Conservation (phyloP, 2,113 vertebrate species). For the Emydocephalus ijimae region DNA sequence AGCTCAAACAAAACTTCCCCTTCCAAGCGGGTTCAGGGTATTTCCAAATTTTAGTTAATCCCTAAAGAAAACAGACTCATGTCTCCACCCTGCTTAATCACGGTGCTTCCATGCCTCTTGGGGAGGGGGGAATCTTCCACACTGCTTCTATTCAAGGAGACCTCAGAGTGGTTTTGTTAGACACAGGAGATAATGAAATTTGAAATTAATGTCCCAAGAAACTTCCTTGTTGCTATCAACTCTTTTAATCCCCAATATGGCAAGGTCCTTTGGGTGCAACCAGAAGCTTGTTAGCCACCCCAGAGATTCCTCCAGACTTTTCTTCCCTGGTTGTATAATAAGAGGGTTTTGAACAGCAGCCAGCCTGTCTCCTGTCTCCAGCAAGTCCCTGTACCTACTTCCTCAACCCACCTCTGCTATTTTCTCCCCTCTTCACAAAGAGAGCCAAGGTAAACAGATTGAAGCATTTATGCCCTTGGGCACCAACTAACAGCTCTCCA, state of each 20-base stretch:
- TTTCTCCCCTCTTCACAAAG: neutral
- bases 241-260: neutral
- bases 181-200: neutral
- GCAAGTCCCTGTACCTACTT: neutral
- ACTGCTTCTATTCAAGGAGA: neutral
- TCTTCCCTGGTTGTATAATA: neutral
- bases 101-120: neutral
- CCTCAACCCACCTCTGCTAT: neutral
- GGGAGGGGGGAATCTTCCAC: neutral
- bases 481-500: neutral
- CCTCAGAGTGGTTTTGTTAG: neutral
- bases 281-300: neutral
- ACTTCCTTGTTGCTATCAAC: neutral
- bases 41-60: neutral
- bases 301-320: neutral
- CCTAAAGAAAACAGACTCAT: neutral
- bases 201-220: neutral
- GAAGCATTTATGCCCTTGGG: neutral
- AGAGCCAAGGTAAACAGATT: neutral
- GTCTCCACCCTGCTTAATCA: neutral
- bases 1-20: neutral
- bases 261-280: neutral
- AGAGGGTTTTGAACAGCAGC: neutral
- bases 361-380: conserved; percentile 11
- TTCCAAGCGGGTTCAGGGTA: neutral